These are phyloP conservation scores for Geotrypetes seraphini DNA, from an alignment of 2,797 vertebrate genomes.

Conservation along the genomic window DNA sequence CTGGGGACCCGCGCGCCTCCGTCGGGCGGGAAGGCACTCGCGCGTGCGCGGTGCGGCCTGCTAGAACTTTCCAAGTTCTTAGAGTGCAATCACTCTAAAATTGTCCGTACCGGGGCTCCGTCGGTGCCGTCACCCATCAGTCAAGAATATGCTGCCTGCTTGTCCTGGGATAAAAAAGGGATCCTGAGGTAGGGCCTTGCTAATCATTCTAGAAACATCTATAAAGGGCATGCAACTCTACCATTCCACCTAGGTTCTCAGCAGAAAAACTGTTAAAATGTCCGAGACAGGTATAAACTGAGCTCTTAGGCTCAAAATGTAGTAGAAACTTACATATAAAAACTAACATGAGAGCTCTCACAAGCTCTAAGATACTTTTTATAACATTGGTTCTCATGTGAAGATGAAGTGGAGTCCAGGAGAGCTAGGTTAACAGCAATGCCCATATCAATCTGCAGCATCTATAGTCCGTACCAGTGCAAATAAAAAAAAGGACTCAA, in stretches of 20 bases:
- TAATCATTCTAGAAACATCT: no score
- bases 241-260: constrained; percentile 50
- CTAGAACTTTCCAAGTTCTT: no score
- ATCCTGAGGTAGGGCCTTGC: no score
- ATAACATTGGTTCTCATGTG: constrained; percentile 41
- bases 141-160: no score
- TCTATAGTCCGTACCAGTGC: constrained; percentile 51
- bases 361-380: no score
- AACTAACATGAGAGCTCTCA: constrained; percentile 13
- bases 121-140: no score
- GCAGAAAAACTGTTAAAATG: constrained; percentile 21
- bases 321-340: constrained; percentile 41
- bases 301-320: constrained; percentile 57
- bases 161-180: no score
- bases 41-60: no score
- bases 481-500: constrained; percentile 53
- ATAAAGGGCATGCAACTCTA: constrained; percentile 39
- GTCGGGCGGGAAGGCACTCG: no score
- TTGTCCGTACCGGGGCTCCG: no score
- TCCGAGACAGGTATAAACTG: constrained; percentile 47
- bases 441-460: constrained; percentile 46
- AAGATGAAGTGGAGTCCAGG: constrained; percentile 39
- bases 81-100: no score
- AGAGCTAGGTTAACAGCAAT: constrained; percentile 55
- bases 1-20: no score